Evolutionary conservation across 1,140 invertebrate species (phyloP).

Genomic region (Epicauta chinensis): DNA sequence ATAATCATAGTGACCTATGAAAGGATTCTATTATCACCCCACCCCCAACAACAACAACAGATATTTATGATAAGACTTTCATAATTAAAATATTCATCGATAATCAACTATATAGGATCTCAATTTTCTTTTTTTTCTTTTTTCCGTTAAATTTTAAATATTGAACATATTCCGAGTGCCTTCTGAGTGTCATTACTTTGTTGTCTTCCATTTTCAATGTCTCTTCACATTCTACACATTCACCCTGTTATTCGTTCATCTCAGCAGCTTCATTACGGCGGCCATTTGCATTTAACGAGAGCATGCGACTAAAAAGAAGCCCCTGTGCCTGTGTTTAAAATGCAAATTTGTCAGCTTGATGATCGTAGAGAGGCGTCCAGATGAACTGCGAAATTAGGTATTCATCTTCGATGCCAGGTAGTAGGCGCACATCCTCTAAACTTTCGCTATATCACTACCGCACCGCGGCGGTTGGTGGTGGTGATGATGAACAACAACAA

Average conservation of each 20-base stretch:
- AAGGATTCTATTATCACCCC: no score
- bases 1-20: no score
- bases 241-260: conserved; percentile 4
- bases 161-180: no score
- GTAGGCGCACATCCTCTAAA: neutral
- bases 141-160: no score
- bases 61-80: no score
- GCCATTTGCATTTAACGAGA: conserved; percentile 34
- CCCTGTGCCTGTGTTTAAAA: conserved; percentile 26
- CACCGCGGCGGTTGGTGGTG: neutral
- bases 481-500: no score
- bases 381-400: conserved; percentile 27
- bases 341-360: conserved; percentile 25
- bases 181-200: no score
- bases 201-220: neutral
- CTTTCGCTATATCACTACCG: neutral
- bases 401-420: conserved; percentile 12
- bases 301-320: conserved; percentile 29
- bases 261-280: conserved; percentile 26
- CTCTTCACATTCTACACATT: conserved; percentile 9
- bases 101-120: no score
- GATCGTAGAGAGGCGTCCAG: conserved; percentile 23
- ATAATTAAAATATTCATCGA: no score
- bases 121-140: no score
- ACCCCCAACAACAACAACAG: no score